Evolutionary conservation across 2,113 vertebrate species (phyloP).

Genomic region (Macaca fascicularis): DNA sequence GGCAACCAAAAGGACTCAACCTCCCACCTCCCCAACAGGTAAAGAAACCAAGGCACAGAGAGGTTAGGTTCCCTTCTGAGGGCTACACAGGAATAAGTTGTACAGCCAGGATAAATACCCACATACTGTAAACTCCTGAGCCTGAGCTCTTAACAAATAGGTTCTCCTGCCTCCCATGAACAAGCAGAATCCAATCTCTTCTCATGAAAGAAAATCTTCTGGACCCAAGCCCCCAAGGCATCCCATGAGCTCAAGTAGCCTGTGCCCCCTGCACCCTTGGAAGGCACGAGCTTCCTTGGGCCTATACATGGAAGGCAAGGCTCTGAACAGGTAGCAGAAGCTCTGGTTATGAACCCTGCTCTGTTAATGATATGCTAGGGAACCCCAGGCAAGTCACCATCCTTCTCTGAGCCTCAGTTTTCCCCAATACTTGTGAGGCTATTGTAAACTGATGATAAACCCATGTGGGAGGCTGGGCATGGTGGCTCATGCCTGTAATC

Average conservation of each 20-base stretch:
- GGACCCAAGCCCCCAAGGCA: background rate
- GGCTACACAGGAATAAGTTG: fast-evolving
- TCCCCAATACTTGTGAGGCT: background rate
- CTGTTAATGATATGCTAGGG: background rate
- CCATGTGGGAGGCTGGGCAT: background rate
- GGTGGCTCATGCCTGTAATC: too few relatives aligned
- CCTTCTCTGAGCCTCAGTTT: background rate
- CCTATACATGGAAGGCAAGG: background rate
- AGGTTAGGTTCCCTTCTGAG: background rate
- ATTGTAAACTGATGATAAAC: background rate
- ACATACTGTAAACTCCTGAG: background rate
- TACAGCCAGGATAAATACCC: background rate
- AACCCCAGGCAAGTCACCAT: background rate
- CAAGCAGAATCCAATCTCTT: background rate
- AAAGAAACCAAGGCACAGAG: background rate
- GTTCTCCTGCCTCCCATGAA: background rate
- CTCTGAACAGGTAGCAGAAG: background rate
- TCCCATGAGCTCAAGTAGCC: background rate
- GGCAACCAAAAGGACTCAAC: background rate
- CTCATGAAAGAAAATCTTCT: background rate
- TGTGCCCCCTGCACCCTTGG: background rate
- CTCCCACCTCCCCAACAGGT: too few relatives aligned
- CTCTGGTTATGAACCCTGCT: background rate
- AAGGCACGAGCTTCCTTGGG: background rate
- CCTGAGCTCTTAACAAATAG: background rate